Evolutionary conservation across 2,888 invertebrate species (phyloP).

Genomic region (Carabus problematicus): DNA sequence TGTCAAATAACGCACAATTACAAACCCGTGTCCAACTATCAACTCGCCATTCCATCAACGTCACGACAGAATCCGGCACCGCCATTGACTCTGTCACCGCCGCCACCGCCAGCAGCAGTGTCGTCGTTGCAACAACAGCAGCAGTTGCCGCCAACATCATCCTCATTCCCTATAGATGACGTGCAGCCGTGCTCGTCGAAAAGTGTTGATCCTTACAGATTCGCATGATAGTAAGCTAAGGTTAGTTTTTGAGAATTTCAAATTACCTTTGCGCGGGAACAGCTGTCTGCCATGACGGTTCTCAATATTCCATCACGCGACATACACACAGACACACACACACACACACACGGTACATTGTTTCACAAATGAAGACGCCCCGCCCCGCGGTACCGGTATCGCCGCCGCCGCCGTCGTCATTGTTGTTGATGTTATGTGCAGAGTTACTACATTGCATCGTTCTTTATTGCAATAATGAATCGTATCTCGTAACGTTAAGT

Average conservation of each 20-base stretch:
- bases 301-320: background rate
- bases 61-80: conserved; percentile 63
- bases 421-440: too few species aligned
- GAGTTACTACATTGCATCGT: conserved; percentile 39
- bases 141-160: conserved; percentile 41
- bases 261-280: background rate
- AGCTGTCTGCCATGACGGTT: too few species aligned
- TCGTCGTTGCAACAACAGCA: too few species aligned
- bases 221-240: conserved; percentile 55
- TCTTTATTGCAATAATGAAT: conserved; percentile 2
- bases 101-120: conserved; percentile 36
- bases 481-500: too few species aligned
- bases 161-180: conserved; percentile 53
- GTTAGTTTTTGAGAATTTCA: conserved; percentile 41
- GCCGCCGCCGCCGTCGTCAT: too few species aligned
- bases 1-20: conserved; percentile 59
- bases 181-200: conserved; percentile 61
- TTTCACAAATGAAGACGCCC: too few species aligned
- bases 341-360: too few species aligned
- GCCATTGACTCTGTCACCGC: conserved; percentile 19
- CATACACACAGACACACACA: too few species aligned
- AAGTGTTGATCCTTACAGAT: conserved; percentile 56
- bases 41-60: conserved; percentile 59
- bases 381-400: too few species aligned
- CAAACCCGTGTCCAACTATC: conserved; percentile 54